These are phyloP conservation scores for Sinotaia quadrata DNA, from an alignment of 2,888 invertebrate genomes.

Conservation along the genomic window DNA sequence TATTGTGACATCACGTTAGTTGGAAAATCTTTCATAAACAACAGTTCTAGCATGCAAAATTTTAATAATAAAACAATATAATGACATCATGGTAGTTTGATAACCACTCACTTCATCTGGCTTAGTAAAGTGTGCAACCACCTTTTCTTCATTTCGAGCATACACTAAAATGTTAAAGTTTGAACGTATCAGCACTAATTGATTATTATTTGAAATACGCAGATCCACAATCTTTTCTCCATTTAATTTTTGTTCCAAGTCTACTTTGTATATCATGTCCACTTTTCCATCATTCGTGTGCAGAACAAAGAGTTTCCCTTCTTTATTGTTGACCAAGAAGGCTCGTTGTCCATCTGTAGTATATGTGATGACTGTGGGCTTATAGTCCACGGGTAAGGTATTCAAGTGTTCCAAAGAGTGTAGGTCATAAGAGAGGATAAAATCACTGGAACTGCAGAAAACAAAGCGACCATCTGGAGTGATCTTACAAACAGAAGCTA, in stretches of 20 bases:
- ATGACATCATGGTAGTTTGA: too few relatives aligned
- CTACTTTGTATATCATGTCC: constrained; percentile 57
- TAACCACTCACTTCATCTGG: constrained; percentile 52
- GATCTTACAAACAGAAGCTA: constrained; percentile 58
- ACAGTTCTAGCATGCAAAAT: too few relatives aligned
- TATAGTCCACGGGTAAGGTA: constrained; percentile 52
- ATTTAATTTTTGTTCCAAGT: constrained; percentile 14
- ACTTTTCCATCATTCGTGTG: constrained; percentile 58
- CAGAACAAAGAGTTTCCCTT: constrained; percentile 58
- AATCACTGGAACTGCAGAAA: constrained; percentile 64
- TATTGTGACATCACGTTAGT: too few relatives aligned
- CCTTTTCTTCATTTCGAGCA: constrained; percentile 55
- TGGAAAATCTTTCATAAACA: too few relatives aligned
- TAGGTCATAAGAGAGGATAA: constrained; percentile 62
- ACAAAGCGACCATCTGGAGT: constrained; percentile 63
- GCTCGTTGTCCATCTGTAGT: constrained; percentile 58
- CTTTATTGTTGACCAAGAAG: constrained; percentile 53
- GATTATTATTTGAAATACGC: constrained; percentile 54
- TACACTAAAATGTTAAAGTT: constrained; percentile 60
- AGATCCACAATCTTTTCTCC: constrained; percentile 32
- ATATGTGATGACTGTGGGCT: constrained; percentile 57
- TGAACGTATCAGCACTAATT: constrained; percentile 53
- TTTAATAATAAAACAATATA: too few relatives aligned
- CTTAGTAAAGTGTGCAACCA: constrained; percentile 55
- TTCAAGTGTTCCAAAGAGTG: constrained; percentile 57